phyloP scores from a whole-genome alignment of 2,113 vertebrate species.

The Melanerpes aurifrons region DNA sequence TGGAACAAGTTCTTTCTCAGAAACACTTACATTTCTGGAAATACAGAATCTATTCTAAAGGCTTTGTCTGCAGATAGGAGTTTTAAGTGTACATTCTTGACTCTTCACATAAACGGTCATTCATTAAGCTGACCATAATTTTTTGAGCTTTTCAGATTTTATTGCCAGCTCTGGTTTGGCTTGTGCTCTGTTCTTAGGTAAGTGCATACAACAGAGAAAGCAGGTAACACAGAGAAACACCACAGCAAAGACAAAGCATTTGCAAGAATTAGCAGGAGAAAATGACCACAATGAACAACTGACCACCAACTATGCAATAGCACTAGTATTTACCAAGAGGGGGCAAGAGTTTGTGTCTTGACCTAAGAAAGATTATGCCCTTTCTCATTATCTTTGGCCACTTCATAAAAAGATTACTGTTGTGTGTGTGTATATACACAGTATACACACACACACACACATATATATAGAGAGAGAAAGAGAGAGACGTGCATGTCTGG shows the following conservation, averaged over 20 bases:
- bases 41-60: not conserved
- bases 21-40: not conserved
- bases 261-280: not conserved
- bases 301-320: not conserved
- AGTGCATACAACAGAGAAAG: not conserved
- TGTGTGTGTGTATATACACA: not conserved
- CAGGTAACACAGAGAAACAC: not conserved
- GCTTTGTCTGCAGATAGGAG: not conserved
- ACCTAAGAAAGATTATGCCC: not conserved
- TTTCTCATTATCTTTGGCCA: not conserved
- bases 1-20: not conserved
- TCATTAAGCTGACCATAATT: not conserved
- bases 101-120: rapidly evolving
- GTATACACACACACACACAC: not conserved
- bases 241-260: rapidly evolving
- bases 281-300: not conserved
- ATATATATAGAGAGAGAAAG: too few relatives aligned
- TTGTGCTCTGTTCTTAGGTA: not conserved
- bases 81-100: not conserved
- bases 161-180: not conserved
- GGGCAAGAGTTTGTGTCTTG: not conserved
- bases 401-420: not conserved
- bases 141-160: not conserved
- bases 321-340: not conserved
- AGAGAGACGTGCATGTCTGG: not conserved